These are phyloP conservation scores for Eublepharis macularius DNA, from an alignment of 2,113 vertebrate genomes.

Conservation along the genomic window DNA sequence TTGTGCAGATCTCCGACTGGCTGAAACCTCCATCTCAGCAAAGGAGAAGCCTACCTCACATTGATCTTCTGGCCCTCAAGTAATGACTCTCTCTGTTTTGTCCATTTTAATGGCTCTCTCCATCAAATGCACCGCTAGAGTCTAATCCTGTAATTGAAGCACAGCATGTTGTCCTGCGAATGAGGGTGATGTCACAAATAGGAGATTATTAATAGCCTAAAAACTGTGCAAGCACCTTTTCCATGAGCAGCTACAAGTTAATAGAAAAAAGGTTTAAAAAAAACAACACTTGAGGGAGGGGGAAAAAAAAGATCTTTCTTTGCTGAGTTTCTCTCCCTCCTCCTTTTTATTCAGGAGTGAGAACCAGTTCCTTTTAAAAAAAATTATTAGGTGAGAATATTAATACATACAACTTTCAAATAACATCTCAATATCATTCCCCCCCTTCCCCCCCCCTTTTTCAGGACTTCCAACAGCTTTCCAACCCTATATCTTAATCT, in stretches of 20 bases:
- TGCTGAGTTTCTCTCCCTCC: constrained; percentile 46
- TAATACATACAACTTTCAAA: too few species aligned
- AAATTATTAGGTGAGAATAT: too few species aligned
- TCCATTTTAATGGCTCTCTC: neutral
- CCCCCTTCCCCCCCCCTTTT: too few species aligned
- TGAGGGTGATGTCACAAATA: constrained; percentile 49
- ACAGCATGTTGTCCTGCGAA: constrained; percentile 54
- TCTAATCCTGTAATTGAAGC: constrained; percentile 32
- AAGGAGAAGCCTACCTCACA: neutral
- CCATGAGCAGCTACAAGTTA: constrained; percentile 45
- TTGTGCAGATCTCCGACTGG: neutral
- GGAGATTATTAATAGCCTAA: constrained; percentile 68
- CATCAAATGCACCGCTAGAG: neutral
- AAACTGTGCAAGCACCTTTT: constrained; percentile 55
- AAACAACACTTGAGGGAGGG: constrained; percentile 38
- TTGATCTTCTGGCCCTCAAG: fast-evolving
- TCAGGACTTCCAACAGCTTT: too few species aligned
- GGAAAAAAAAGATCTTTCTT: constrained; percentile 35
- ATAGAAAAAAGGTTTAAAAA: constrained; percentile 34
- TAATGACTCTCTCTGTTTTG: neutral
- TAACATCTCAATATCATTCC: too few species aligned
- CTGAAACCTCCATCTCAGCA: neutral
- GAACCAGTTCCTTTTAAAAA: constrained; percentile 20
- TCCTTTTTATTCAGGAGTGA: constrained; percentile 35
- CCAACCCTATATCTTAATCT: too few species aligned